These are phyloP conservation scores for Eleginops maclovinus DNA, from an alignment of 2,113 vertebrate genomes.

Conservation along the genomic window DNA sequence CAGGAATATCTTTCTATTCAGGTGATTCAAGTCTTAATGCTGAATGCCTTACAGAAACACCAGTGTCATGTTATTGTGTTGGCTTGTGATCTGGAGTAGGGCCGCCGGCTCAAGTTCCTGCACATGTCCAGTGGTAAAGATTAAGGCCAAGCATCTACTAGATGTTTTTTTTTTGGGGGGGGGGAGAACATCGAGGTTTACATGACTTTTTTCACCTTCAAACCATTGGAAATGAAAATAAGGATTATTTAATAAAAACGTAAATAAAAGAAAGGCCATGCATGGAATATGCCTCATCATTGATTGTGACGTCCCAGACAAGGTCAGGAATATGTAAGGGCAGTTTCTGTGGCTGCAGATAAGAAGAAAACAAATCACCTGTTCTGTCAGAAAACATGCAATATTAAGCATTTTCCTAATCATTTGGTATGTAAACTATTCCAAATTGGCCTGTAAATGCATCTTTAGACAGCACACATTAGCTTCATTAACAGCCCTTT, in stretches of 20 bases:
- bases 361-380: not conserved
- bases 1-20: conserved; percentile 2
- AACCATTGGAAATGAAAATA: not conserved
- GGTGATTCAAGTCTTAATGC: not conserved
- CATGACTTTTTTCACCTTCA: not conserved
- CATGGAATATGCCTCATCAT: not conserved
- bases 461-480: not conserved
- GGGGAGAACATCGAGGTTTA: not conserved
- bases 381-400: not conserved
- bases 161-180: not conserved
- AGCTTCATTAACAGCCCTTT: not conserved
- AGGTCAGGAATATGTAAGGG: not conserved
- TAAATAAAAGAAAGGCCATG: not conserved
- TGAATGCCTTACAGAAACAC: not conserved
- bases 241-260: not conserved
- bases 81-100: conserved; percentile 20
- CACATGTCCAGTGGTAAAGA: not conserved
- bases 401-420: not conserved
- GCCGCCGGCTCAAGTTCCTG: conserved; percentile 12
- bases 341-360: not conserved
- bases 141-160: conserved; percentile 3
- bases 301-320: not conserved
- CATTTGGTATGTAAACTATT: not conserved
- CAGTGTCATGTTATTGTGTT: not conserved
- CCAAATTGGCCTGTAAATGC: not conserved